A percentile compares a stretch with the other conserved stretches of the same genome.
These are phyloP conservation scores for Steinernema hermaphroditum DNA, from an alignment of 2,888 invertebrate species.

Conservation along the genomic window DNA sequence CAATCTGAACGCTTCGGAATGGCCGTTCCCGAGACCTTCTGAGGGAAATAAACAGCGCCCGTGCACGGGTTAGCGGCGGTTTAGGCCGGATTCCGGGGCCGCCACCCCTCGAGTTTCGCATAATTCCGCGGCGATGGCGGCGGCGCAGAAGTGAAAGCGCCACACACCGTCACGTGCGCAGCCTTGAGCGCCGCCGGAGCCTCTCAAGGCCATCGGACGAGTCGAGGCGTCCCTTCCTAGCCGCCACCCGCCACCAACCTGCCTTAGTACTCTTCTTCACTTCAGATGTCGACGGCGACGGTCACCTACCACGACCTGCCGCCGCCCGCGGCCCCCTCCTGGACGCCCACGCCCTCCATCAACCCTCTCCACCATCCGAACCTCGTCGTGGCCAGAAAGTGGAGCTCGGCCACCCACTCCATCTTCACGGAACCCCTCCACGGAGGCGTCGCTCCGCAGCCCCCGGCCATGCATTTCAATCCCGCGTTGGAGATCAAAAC, in stretches of 20 bases:
- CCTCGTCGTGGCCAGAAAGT: neutral
- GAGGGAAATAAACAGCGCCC: too few species aligned
- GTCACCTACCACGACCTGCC: slow-evolving; percentile 4
- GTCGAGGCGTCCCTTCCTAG: neutral
- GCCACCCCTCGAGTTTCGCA: too few species aligned
- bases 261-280: neutral
- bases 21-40: too few species aligned
- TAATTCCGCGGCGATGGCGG: too few species aligned
- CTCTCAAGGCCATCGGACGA: slow-evolving; percentile 1
- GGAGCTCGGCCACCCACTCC: neutral
- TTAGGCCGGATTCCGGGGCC: too few species aligned
- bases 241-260: neutral
- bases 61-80: too few species aligned
- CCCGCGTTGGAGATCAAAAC: neutral
- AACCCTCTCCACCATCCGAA: slow-evolving; percentile 5
- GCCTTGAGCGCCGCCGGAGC: neutral
- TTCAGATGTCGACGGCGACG: slow-evolving; percentile 14
- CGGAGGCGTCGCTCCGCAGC: neutral
- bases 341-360: neutral
- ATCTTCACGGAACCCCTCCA: neutral
- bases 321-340: neutral
- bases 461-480: neutral
- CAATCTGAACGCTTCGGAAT: too few species aligned
- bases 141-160: neutral
- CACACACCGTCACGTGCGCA: neutral